Evolutionary conservation across 2,113 vertebrate genomes (phyloP).

Genomic region (Girardinichthys multiradiatus): DNA sequence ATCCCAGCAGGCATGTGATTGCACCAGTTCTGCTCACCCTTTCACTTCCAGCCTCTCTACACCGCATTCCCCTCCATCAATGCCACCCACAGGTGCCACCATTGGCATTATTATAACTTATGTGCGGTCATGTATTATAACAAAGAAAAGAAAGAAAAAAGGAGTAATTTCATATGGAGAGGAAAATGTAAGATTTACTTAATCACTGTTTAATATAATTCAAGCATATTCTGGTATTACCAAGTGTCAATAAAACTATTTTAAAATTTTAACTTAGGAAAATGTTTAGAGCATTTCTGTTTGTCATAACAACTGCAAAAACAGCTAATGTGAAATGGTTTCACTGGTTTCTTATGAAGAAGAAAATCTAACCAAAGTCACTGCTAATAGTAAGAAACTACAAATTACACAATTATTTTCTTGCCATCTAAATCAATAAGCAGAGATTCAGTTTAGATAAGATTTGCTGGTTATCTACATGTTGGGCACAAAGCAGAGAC

Average conservation of each 20-base stretch:
- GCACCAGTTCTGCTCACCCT: constrained; percentile 45
- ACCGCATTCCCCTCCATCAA: constrained; percentile 41
- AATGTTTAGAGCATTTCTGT: too few relatives aligned
- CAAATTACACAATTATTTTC: background rate
- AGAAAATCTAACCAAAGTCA: background rate
- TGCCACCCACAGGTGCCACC: constrained; percentile 48
- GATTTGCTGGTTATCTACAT: background rate
- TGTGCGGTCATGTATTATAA: constrained; percentile 21
- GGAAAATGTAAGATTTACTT: background rate
- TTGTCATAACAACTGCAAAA: background rate
- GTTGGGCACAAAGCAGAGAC: background rate
- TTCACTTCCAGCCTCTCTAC: constrained; percentile 56
- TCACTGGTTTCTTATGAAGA: background rate
- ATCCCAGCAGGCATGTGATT: constrained; percentile 74
- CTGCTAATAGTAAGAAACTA: background rate
- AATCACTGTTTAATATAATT: background rate
- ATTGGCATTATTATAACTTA: constrained; percentile 36
- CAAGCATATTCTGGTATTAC: background rate
- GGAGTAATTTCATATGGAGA: background rate
- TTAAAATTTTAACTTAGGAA: background rate
- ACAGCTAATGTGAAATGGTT: background rate
- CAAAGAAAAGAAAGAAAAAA: constrained; percentile 1
- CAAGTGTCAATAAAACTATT: background rate
- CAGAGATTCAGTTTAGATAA: background rate
- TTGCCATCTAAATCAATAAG: too few relatives aligned